These are phyloP conservation scores for Cherax quadricarinatus DNA, from an alignment of 1,140 invertebrate genomes.

Conservation along the genomic window DNA sequence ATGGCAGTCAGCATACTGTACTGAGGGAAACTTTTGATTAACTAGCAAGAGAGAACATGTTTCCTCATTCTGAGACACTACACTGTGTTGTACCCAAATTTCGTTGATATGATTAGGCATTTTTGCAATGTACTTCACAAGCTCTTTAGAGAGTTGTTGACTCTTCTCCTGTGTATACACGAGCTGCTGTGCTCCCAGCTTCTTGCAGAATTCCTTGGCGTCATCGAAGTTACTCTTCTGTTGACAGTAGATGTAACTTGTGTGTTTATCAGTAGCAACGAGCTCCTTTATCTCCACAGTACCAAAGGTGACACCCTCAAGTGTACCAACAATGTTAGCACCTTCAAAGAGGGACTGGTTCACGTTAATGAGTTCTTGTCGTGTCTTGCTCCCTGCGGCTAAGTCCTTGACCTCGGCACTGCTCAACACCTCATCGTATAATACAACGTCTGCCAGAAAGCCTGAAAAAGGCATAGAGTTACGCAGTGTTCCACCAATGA, in stretches of 20 bases:
- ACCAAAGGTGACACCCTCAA: background rate
- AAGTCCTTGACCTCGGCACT: background rate
- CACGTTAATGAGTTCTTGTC: background rate
- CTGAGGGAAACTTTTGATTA: background rate
- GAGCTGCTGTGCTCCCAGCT: constrained; percentile 1
- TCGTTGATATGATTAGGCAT: background rate
- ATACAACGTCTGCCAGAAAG: constrained; percentile 26
- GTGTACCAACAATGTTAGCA: no score
- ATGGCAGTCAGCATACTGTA: constrained; percentile 13
- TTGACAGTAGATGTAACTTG: constrained; percentile 23
- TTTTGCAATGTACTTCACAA: background rate
- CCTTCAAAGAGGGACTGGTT: background rate
- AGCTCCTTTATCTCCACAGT: background rate
- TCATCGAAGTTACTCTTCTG: background rate
- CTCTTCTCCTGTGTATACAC: background rate
- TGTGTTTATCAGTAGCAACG: background rate
- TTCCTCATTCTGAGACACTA: background rate
- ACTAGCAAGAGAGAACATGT: background rate
- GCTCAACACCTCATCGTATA: constrained; percentile 5
- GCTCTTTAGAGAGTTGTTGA: background rate
- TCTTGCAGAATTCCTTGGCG: background rate
- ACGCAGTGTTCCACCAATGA: constrained; percentile 24
- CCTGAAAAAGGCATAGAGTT: constrained; percentile 37
- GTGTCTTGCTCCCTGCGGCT: background rate
- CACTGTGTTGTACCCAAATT: background rate